These are phyloP conservation scores for Micronisus gabar DNA, from an alignment of 2,113 vertebrate genomes.

Conservation along the genomic window DNA sequence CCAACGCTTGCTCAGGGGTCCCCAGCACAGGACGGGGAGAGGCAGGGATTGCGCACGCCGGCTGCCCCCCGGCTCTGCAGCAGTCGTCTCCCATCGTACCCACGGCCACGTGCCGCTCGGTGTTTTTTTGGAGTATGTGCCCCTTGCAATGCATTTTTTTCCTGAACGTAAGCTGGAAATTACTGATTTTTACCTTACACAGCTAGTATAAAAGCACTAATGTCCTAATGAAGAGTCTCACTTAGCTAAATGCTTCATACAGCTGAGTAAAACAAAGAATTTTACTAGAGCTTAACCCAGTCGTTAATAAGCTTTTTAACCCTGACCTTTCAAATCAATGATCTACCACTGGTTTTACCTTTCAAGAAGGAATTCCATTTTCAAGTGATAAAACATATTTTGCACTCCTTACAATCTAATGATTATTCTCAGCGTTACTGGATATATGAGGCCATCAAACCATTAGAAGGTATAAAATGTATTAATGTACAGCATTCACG, in stretches of 20 bases:
- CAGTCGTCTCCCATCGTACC: neutral
- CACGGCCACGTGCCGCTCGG: fast-evolving
- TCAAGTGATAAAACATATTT: slow-evolving; percentile 73
- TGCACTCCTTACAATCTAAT: slow-evolving; percentile 69
- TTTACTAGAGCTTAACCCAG: slow-evolving; percentile 69
- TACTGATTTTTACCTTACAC: slow-evolving; percentile 31
- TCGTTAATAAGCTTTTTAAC: slow-evolving; percentile 75
- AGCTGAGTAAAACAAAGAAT: slow-evolving; percentile 66
- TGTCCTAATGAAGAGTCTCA: slow-evolving; percentile 54
- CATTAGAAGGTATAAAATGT: slow-evolving; percentile 73
- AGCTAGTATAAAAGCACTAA: slow-evolving; percentile 48
- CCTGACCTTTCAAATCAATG: slow-evolving; percentile 75
- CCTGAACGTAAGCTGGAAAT: slow-evolving; percentile 48
- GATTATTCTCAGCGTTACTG: slow-evolving; percentile 65
- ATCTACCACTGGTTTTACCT: slow-evolving; percentile 72
- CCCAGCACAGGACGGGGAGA: neutral
- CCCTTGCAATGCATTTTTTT: slow-evolving; percentile 14
- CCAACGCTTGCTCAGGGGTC: neutral
- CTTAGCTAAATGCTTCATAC: slow-evolving; percentile 70
- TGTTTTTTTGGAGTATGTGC: neutral
- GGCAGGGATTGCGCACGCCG: neutral
- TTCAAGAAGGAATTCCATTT: slow-evolving; percentile 73
- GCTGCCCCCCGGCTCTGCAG: neutral
- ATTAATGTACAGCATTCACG: slow-evolving; percentile 65
- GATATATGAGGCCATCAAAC: slow-evolving; percentile 70